Conservation (phyloP, 1,140 invertebrate genomes). For the Lucilia cuprina region DNA sequence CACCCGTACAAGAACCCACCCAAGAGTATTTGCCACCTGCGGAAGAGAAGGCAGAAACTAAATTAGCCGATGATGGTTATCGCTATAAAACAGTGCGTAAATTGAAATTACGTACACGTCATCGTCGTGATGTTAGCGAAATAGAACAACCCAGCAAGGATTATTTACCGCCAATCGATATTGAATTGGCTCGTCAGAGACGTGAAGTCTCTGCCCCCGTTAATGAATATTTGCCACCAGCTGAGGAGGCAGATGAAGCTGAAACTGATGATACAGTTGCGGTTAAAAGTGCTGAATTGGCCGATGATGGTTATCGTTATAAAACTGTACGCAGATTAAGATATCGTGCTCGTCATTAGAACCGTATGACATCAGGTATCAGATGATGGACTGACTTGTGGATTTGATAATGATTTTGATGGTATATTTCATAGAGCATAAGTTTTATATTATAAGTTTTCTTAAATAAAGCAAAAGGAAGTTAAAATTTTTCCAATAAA, state of each 20-base stretch:
- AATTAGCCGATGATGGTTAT: conserved; percentile 53
- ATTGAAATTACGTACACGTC: conserved; percentile 54
- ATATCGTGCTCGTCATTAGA: conserved; percentile 57
- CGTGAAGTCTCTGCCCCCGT: conserved; percentile 47
- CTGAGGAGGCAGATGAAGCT: conserved; percentile 37
- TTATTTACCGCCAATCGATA: conserved; percentile 55
- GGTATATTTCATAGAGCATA: too few relatives aligned
- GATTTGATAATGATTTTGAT: too few relatives aligned
- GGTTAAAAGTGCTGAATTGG: conserved; percentile 52
- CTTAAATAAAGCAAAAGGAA: too few relatives aligned
- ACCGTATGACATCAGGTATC: too few relatives aligned
- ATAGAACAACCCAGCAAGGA: conserved; percentile 49
- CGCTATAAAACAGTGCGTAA: conserved; percentile 57
- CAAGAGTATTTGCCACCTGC: conserved; percentile 54
- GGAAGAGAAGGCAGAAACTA: conserved; percentile 47
- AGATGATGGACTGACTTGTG: too few relatives aligned
- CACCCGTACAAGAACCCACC: conserved; percentile 44
- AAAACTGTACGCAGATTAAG: conserved; percentile 56
- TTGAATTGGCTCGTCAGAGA: conserved; percentile 54
- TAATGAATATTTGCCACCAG: conserved; percentile 53
- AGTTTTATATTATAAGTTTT: too few relatives aligned
- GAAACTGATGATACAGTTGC: conserved; percentile 39
- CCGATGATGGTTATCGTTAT: conserved; percentile 57
- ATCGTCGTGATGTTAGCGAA: conserved; percentile 56
- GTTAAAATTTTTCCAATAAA: too few relatives aligned